Percentiles rank a stretch among this genome's conserved stretches.
Conservation (phyloP, 2,888 invertebrate genomes). For the Napeogenes inachia region DNA sequence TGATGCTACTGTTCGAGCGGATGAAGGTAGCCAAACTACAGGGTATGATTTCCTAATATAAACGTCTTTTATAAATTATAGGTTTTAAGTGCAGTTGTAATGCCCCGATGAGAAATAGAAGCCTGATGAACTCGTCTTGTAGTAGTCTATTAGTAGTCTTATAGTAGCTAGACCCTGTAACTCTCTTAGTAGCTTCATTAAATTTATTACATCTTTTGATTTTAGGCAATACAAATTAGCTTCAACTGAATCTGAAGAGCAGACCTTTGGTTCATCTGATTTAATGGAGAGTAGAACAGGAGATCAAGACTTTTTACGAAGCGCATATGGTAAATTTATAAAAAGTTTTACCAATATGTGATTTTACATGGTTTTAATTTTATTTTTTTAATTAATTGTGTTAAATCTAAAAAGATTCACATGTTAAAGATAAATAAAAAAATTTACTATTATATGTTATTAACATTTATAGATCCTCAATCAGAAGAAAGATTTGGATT, state of each 20-base stretch:
- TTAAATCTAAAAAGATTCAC: too few relatives aligned
- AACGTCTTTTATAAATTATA: too few relatives aligned
- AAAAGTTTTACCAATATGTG: too few relatives aligned
- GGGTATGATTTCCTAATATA: neutral
- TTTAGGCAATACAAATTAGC: neutral
- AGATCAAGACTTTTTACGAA: too few relatives aligned
- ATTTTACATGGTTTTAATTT: neutral
- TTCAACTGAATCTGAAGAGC: neutral
- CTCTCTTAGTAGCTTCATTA: neutral
- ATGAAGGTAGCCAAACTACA: neutral
- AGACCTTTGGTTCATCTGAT: neutral
- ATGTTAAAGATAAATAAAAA: neutral
- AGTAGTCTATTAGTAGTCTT: too few relatives aligned
- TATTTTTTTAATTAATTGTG: neutral
- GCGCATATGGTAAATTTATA: too few relatives aligned
- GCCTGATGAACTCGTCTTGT: too few relatives aligned
- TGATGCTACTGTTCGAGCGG: neutral
- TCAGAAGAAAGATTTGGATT: constrained; percentile 11
- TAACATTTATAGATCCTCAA: constrained; percentile 4
- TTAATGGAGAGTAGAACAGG: too few relatives aligned
- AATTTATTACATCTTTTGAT: neutral
- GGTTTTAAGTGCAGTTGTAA: too few relatives aligned
- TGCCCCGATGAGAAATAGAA: too few relatives aligned
- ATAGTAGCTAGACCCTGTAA: too few relatives aligned
- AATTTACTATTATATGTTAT: neutral